A percentile compares a stretch with the other conserved stretches of the same genome.
These are phyloP conservation scores for Siniperca chuatsi DNA, from an alignment of 2,113 vertebrate species.

Conservation along the genomic window DNA sequence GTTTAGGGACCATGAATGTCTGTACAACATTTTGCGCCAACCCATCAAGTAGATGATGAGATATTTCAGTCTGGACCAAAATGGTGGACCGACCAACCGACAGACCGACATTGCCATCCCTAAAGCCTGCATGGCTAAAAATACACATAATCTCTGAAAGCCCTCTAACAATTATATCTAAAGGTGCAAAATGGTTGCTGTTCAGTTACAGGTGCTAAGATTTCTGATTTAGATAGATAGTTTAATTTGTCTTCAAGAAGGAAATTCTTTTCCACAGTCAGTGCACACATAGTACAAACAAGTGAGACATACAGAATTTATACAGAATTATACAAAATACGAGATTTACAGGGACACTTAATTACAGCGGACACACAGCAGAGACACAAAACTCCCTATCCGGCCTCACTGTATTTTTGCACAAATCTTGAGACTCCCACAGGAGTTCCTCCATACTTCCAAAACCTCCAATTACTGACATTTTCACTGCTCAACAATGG, in stretches of 20 bases:
- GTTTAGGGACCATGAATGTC: neutral
- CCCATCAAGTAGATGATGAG: neutral
- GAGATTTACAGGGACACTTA: too few species aligned
- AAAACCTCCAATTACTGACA: neutral
- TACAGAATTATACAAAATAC: too few species aligned
- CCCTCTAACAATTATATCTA: neutral
- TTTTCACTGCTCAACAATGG: neutral
- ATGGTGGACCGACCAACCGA: neutral
- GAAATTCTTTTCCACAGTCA: too few species aligned
- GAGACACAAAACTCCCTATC: neutral
- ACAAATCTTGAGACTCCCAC: neutral
- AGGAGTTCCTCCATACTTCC: neutral
- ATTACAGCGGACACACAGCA: too few species aligned
- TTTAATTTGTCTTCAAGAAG: too few species aligned
- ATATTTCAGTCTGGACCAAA: neutral
- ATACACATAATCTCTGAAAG: neutral
- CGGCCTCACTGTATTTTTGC: neutral
- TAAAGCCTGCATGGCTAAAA: neutral
- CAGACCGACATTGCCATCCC: neutral
- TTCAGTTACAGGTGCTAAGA: neutral
- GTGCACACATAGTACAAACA: too few species aligned
- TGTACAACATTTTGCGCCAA: neutral
- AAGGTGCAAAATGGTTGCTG: neutral
- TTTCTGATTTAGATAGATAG: neutral
- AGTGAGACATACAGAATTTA: too few species aligned